Conservation (phyloP, 92 coral and sea anemone genomes). For the Phymanthus crucifer region DNA sequence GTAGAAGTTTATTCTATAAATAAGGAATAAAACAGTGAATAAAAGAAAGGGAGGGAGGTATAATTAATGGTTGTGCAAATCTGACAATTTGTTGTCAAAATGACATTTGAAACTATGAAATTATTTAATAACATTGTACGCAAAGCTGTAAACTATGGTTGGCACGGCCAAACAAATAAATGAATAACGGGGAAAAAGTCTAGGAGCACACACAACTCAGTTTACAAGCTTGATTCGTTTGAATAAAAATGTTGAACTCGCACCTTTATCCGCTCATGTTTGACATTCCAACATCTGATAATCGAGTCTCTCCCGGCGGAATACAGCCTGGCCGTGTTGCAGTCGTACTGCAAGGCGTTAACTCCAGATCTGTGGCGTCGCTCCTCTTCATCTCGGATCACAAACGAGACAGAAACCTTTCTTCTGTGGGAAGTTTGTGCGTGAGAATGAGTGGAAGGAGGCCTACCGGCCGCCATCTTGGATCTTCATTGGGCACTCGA, state of each 20-base stretch:
- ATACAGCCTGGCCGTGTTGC: slow-evolving; percentile 62
- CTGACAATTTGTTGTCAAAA: too few relatives aligned
- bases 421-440: slow-evolving; percentile 68
- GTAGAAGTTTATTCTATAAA: too few relatives aligned
- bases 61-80: too few relatives aligned
- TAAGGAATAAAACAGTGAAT: too few relatives aligned
- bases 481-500: neutral
- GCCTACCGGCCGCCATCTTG: slow-evolving; percentile 99
- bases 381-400: slow-evolving; percentile 89
- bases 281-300: slow-evolving; percentile 89
- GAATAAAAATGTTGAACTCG: neutral
- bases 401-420: slow-evolving; percentile 91
- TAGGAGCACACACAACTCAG: neutral
- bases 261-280: slow-evolving; percentile 47
- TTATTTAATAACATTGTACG: too few relatives aligned
- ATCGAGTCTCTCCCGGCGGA: slow-evolving; percentile 96
- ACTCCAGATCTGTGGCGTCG: slow-evolving; percentile 87
- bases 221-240: neutral
- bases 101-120: too few relatives aligned
- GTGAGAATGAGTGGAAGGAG: slow-evolving; percentile 63
- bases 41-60: too few relatives aligned
- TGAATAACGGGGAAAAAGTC: neutral
- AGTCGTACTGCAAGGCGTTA: slow-evolving; percentile 82
- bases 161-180: neutral
- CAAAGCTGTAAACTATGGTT: neutral